Conservation (phyloP, 2,888 invertebrate genomes). For the Trissoscelio sp. region DNA sequence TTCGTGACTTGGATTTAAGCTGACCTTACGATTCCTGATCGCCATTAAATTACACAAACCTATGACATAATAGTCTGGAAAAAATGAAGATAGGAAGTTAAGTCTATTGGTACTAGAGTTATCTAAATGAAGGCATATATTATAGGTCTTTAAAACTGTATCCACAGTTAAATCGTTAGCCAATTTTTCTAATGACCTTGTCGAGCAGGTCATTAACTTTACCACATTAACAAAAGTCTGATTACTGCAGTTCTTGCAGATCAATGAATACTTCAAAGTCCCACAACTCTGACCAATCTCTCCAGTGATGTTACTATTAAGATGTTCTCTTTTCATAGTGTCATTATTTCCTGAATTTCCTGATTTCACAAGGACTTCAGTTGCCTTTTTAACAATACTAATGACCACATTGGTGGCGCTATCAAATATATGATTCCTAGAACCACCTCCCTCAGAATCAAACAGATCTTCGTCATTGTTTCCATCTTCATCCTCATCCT, state of each 20-base stretch:
- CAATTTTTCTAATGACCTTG: constrained; percentile 86
- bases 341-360: constrained; percentile 86
- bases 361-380: constrained; percentile 91
- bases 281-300: constrained; percentile 84
- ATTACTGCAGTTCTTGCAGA: constrained; percentile 90
- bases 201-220: constrained; percentile 89
- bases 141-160: constrained; percentile 84
- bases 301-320: constrained; percentile 72
- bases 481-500: constrained; percentile 86
- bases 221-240: constrained; percentile 89
- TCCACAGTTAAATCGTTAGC: constrained; percentile 86
- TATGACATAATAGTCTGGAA: constrained; percentile 88
- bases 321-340: constrained; percentile 83
- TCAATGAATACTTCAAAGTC: constrained; percentile 88
- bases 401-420: constrained; percentile 96
- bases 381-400: constrained; percentile 96
- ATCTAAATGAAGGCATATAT: constrained; percentile 22
- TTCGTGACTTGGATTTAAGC: constrained; percentile 86
- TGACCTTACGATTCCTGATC: constrained; percentile 87
- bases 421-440: constrained; percentile 91
- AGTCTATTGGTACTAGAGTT: constrained; percentile 39
- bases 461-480: constrained; percentile 84
- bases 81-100: constrained; percentile 86
- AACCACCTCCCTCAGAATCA: constrained; percentile 84
- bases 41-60: constrained; percentile 92